phyloP scores from a whole-genome alignment of 1,140 invertebrate genomes.

The Meloidogyne hapla region DNA sequence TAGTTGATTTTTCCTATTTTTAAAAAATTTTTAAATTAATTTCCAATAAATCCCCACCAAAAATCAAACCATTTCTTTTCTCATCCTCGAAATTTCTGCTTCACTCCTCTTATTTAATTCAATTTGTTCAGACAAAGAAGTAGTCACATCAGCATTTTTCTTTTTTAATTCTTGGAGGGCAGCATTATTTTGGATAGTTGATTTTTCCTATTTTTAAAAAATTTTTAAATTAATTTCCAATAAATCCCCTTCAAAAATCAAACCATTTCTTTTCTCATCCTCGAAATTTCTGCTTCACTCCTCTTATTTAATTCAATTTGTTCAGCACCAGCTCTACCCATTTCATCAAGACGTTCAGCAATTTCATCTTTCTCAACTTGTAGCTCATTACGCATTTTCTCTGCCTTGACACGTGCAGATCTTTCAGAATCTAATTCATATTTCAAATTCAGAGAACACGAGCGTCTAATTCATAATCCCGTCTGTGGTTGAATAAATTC shows the following conservation, averaged over 20 bases:
- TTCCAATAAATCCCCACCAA: background rate
- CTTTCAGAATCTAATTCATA: slow-evolving; percentile 95
- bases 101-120: no score
- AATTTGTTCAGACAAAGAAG: slow-evolving; percentile 97
- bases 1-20: slow-evolving; percentile 72
- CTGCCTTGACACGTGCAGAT: slow-evolving; percentile 82
- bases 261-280: slow-evolving; percentile 89
- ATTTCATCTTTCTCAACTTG: slow-evolving; percentile 79
- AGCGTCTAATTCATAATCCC: slow-evolving; percentile 79
- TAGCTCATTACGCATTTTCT: slow-evolving; percentile 58
- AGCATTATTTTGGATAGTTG: slow-evolving; percentile 93
- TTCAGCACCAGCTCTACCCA: slow-evolving; percentile 92
- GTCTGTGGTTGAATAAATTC: no score
- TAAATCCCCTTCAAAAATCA: background rate
- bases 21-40: background rate
- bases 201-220: slow-evolving; percentile 63
- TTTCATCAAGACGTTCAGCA: slow-evolving; percentile 74
- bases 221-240: background rate
- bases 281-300: slow-evolving; percentile 94
- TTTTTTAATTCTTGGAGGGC: slow-evolving; percentile 89
- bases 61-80: slow-evolving; percentile 78
- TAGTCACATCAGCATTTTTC: slow-evolving; percentile 97
- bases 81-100: no score
- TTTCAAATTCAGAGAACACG: no score
- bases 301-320: slow-evolving; percentile 96